phyloP scores from a whole-genome alignment of 1,140 invertebrate genomes.

The Nautilus pompilius region DNA sequence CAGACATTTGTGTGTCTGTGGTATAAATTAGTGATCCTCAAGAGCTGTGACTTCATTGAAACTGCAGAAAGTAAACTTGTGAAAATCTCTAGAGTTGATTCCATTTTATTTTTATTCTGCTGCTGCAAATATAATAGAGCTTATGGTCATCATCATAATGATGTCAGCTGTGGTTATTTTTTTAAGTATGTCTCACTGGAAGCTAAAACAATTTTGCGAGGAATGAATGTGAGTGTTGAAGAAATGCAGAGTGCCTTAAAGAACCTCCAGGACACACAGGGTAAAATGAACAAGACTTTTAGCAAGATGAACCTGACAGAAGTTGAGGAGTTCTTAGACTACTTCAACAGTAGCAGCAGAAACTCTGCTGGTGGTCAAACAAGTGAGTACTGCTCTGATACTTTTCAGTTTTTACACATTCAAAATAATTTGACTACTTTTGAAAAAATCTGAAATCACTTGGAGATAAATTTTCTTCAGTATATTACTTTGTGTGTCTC shows the following conservation, averaged over 20 bases:
- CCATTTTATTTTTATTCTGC: neutral
- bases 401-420: neutral
- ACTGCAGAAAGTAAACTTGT: neutral
- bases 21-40: neutral
- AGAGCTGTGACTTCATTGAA: neutral
- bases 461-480: too few species aligned
- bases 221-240: neutral
- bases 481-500: too few species aligned
- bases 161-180: neutral
- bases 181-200: constrained; percentile 1
- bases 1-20: too few species aligned
- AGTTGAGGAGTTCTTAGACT: neutral
- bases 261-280: neutral
- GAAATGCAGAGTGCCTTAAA: neutral
- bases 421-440: neutral
- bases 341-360: neutral
- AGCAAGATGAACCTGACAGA: neutral
- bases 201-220: neutral
- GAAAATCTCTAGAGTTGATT: neutral
- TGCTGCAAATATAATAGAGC: neutral
- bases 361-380: neutral
- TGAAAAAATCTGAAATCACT: too few species aligned
- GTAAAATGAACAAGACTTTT: neutral
- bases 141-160: neutral
- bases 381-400: neutral